Evolutionary conservation across 2,113 vertebrate species (phyloP).

Genomic region (Mixornis gularis): DNA sequence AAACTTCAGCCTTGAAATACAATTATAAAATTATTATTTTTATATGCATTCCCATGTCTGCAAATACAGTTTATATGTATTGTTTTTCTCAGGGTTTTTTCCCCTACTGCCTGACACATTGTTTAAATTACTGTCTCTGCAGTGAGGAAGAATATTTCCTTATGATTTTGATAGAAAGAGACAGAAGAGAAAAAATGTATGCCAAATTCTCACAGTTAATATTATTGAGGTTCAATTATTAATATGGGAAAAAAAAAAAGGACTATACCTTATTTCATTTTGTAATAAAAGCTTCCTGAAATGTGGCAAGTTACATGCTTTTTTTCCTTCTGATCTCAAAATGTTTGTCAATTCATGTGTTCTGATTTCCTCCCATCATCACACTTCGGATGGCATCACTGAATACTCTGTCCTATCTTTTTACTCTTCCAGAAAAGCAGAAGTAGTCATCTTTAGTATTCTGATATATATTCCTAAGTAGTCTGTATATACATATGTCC

Average conservation of each 20-base stretch:
- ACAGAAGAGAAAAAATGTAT: neutral
- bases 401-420: neutral
- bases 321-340: neutral
- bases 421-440: neutral
- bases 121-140: neutral
- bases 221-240: neutral
- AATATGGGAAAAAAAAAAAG: accelerated
- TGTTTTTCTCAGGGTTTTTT: neutral
- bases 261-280: neutral
- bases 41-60: neutral
- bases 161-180: neutral
- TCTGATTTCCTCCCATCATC: neutral
- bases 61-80: neutral
- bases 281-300: neutral
- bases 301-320: neutral
- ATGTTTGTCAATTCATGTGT: neutral
- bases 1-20: neutral
- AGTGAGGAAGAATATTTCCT: neutral
- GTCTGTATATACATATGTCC: neutral
- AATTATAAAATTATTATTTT: neutral
- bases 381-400: neutral
- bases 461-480: neutral
- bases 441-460: neutral
- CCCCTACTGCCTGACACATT: neutral
- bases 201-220: neutral